A percentile compares a stretch with the other conserved stretches of the same genome.
phyloP scores from a whole-genome alignment of 2,888 invertebrate species.

The Aspidiotus destructor region DNA sequence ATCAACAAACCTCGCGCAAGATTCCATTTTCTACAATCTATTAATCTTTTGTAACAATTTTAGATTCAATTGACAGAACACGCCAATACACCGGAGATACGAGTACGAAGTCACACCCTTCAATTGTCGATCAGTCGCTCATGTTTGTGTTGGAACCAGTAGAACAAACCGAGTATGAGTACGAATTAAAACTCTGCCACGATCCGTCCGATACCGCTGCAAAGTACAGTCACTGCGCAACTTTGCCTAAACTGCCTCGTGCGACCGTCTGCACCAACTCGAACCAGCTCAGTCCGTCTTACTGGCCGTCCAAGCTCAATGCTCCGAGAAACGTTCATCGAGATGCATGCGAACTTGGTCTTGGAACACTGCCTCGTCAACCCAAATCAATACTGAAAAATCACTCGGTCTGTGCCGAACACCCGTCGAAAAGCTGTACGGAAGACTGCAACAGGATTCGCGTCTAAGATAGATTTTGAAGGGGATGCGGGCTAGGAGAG shows the following conservation, averaged over 20 bases:
- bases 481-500: not conserved
- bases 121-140: constrained; percentile 27
- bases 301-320: constrained; percentile 24
- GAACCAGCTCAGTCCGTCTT: constrained; percentile 19
- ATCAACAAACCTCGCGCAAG: too few relatives aligned
- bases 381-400: constrained; percentile 26
- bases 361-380: constrained; percentile 25
- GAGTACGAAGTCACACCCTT: constrained; percentile 8
- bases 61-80: too few relatives aligned
- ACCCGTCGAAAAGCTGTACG: constrained; percentile 13
- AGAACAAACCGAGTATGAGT: constrained; percentile 23
- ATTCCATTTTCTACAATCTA: too few relatives aligned
- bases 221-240: constrained; percentile 19
- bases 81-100: not conserved
- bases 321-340: not conserved
- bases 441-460: constrained; percentile 27
- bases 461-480: constrained; percentile 8
- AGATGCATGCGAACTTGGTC: constrained; percentile 19
- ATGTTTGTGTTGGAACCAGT: constrained; percentile 28
- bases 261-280: constrained; percentile 11
- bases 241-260: constrained; percentile 20
- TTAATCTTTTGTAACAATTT: too few relatives aligned
- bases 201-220: not conserved
- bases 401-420: constrained; percentile 24
- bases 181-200: not conserved